Evolutionary conservation across 1,140 invertebrate species (phyloP).

Genomic region (Phortica variegata): DNA sequence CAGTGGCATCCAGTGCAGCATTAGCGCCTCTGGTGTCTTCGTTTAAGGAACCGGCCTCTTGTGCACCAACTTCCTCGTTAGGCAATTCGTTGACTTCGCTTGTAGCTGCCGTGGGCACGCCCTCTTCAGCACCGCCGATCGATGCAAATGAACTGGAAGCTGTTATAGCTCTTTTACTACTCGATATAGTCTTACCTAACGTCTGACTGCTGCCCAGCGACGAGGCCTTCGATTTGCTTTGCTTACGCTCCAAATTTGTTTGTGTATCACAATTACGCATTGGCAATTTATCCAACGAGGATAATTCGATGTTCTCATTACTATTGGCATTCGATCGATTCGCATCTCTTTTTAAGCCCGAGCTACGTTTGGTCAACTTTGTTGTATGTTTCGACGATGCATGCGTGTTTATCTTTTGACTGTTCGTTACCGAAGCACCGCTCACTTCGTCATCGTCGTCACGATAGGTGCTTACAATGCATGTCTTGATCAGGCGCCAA

Average conservation of each 20-base stretch:
- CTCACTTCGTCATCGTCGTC: slow-evolving; percentile 58
- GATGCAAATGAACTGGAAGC: slow-evolving; percentile 44
- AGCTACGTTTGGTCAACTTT: background rate
- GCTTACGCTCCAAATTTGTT: slow-evolving; percentile 12
- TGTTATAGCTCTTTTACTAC: slow-evolving; percentile 37
- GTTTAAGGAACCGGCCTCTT: too few relatives aligned
- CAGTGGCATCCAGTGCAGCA: too few relatives aligned
- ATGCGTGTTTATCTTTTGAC: slow-evolving; percentile 10
- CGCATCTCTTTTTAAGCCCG: slow-evolving; percentile 19
- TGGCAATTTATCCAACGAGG: slow-evolving; percentile 32
- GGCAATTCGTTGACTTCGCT: background rate
- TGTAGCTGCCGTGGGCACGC: background rate
- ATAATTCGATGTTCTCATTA: slow-evolving; percentile 44
- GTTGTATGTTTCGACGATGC: slow-evolving; percentile 8
- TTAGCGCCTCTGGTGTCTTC: too few relatives aligned
- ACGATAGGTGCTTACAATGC: slow-evolving; percentile 47
- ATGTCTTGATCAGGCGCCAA: slow-evolving; percentile 79
- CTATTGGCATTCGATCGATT: slow-evolving; percentile 13
- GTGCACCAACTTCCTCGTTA: too few relatives aligned
- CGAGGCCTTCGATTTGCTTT: slow-evolving; percentile 46
- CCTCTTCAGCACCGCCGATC: slow-evolving; percentile 16
- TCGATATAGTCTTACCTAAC: slow-evolving; percentile 35
- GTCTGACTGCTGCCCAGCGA: slow-evolving; percentile 49
- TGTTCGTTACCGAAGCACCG: slow-evolving; percentile 4
- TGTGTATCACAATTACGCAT: slow-evolving; percentile 13